Evolutionary conservation across 1,140 invertebrate genomes (phyloP).

Genomic region (Fopius arisanus): DNA sequence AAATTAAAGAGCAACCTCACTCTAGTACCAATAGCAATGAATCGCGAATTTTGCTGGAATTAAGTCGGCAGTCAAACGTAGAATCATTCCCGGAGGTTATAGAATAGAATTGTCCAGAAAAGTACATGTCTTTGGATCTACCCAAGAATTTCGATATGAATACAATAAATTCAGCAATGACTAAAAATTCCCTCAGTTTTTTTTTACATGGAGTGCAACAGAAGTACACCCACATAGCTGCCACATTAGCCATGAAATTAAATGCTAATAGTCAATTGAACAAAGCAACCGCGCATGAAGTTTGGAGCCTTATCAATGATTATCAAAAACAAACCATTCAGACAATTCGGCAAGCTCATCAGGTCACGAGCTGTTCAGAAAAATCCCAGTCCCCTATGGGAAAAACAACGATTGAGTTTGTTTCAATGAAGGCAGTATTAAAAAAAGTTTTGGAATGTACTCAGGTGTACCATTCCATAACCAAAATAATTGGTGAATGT

Average conservation of each 20-base stretch:
- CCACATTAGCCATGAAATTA: neutral
- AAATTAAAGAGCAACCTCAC: too few relatives aligned
- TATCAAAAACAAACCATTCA: neutral
- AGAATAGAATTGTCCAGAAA: too few relatives aligned
- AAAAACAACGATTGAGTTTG: neutral
- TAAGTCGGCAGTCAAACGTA: too few relatives aligned
- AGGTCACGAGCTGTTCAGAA: neutral
- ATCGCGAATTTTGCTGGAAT: too few relatives aligned
- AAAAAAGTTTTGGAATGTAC: slow-evolving; percentile 10
- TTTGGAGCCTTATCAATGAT: neutral
- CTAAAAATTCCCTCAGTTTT: neutral
- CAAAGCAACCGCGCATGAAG: neutral
- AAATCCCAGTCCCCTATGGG: neutral
- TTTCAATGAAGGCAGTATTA: neutral
- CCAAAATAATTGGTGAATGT: neutral
- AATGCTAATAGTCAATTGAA: neutral
- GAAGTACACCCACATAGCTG: neutral
- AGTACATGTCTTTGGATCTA: neutral
- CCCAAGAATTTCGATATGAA: neutral
- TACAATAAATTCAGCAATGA: too few relatives aligned
- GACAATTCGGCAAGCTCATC: neutral
- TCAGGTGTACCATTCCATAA: neutral
- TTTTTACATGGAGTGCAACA: neutral
- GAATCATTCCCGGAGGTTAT: too few relatives aligned
- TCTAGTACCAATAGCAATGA: too few relatives aligned